These are phyloP conservation scores for Arrhamphus sclerolepis DNA, from an alignment of 2,797 vertebrate species.

Conservation along the genomic window DNA sequence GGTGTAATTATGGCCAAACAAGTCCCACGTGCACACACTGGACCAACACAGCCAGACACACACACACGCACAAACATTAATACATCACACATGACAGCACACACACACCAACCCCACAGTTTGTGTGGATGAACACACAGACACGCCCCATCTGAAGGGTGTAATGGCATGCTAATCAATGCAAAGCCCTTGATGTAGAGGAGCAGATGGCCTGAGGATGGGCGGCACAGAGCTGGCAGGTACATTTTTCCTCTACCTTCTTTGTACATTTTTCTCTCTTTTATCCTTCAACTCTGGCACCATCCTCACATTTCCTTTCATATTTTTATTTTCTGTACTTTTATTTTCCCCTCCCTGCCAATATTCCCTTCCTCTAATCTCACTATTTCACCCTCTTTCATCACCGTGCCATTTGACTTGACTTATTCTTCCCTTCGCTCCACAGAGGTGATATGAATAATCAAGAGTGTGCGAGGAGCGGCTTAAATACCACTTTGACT, in stretches of 20 bases:
- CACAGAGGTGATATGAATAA: conserved; percentile 64
- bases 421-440: conserved; percentile 49
- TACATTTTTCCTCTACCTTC: conserved; percentile 53
- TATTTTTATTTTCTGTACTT: conserved; percentile 31
- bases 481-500: conserved; percentile 43
- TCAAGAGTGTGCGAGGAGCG: conserved; percentile 46
- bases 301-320: conserved; percentile 16
- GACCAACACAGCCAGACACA: conserved; percentile 29
- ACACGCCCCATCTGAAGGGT: conserved; percentile 54
- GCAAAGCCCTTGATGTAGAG: conserved; percentile 72
- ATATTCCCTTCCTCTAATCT: conserved; percentile 58
- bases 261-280: conserved; percentile 31
- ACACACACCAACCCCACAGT: conserved; percentile 36
- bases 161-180: conserved; percentile 78
- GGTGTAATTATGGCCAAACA: conserved; percentile 86
- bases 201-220: conserved; percentile 75
- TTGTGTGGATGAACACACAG: conserved; percentile 47
- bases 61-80: conserved; percentile 41
- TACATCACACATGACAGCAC: conserved; percentile 40
- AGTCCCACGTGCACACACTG: conserved; percentile 79
- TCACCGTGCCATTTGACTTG: conserved; percentile 61
- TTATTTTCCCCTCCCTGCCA: conserved; percentile 50
- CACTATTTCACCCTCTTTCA: conserved; percentile 69
- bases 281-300: conserved; percentile 25
- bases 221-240: conserved; percentile 65